Conservation (phyloP, 2,888 invertebrate genomes). For the Lasioglossum leucozonium region DNA sequence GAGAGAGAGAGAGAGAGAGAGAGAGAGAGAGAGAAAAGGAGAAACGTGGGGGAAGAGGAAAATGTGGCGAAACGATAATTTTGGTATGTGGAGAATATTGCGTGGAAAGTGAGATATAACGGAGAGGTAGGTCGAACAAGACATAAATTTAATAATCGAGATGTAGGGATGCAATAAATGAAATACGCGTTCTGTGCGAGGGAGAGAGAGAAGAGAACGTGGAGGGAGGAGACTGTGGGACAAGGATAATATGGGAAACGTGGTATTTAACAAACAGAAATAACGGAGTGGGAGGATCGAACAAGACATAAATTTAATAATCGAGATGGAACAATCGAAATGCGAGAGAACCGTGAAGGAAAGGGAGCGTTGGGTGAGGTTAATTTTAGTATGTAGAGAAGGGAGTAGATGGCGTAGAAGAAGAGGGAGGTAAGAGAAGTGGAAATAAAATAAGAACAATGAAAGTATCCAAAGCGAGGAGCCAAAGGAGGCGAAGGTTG, state of each 20-base stretch:
- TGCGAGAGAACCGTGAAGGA: neutral
- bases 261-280: neutral
- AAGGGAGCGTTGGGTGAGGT: neutral
- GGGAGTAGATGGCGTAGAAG: neutral
- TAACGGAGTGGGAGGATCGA: neutral
- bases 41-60: neutral
- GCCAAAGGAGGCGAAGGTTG: slow-evolving; percentile 30
- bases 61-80: neutral
- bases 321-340: neutral
- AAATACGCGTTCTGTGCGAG: neutral
- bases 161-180: neutral
- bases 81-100: neutral
- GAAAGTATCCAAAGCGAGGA: neutral
- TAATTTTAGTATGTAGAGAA: slow-evolving; percentile 4
- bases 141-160: neutral
- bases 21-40: too few species aligned
- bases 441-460: neutral
- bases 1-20: too few species aligned
- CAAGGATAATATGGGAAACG: neutral
- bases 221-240: neutral
- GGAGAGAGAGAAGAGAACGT: neutral
- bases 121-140: neutral
- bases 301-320: neutral
- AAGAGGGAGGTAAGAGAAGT: neutral
- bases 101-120: neutral